Base-by-base conservation (phyloP, 2,888 invertebrate species). In the Pammene fasciana region DNA sequence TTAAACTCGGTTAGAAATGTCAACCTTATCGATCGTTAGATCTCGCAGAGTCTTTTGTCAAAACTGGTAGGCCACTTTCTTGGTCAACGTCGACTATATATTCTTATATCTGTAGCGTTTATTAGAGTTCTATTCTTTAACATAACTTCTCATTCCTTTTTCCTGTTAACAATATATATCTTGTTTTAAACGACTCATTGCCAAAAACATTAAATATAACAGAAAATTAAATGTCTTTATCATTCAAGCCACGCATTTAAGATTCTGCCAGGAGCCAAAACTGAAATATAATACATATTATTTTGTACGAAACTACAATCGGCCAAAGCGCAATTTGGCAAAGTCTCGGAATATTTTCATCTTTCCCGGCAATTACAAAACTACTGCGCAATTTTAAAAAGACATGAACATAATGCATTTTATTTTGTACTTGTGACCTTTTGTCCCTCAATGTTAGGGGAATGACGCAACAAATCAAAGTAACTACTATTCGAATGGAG, bases 401-500 rank as follows among this genome's bases (percentile, higher is more conserved):
- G 46, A 16, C 46, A 14, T 34, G 16, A 46, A 14, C 14, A 46
- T 11, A 14, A 9, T 3, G 36, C 34, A 36, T 34, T 10, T 11
- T 14, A 10, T 60, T 46, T 5, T 10, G 14, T 11, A 8, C 45
- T 59, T 60, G 14, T 34, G 46, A 34, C 60, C 11, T 60, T 60
- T 48, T 60, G 7, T n/a, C n/a, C 26, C 46, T 14, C n/a, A 10
- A 16, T 4, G 11, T 9, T 14, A 7, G 41, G 36, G 43, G n/a
- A 64, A 68, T 18, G 68, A 26, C 52, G 68, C 16, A 52, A 59
- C 57, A 68, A 68, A 68, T 65, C 64, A 64, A 68, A 52, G 52
- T 34, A 26, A 26, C 26, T 26, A 26, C 26, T 26, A 26, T 26
- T 26, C 26, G 26, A 26, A 26, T 26, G 26, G 26, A 26, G 26